Conservation (phyloP, 2,888 invertebrate genomes). For the Anorthoa munda region DNA sequence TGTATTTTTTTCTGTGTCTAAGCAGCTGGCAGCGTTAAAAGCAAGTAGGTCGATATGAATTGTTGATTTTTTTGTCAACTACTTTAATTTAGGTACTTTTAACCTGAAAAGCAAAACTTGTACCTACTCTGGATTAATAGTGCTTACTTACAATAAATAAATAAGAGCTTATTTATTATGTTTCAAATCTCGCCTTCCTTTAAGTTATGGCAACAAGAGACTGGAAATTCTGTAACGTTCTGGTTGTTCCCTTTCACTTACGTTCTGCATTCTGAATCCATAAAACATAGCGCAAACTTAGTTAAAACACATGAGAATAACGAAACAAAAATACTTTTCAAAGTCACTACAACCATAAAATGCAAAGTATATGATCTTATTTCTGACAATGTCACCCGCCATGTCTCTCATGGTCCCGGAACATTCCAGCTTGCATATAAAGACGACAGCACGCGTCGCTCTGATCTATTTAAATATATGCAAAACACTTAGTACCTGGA, state of each 20-base stretch:
- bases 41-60: too few species aligned
- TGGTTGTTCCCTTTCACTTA: background rate
- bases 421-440: conserved; percentile 72
- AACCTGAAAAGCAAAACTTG: too few species aligned
- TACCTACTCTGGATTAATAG: too few species aligned
- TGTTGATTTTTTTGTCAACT: too few species aligned
- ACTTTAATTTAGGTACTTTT: too few species aligned
- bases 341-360: conserved; percentile 15
- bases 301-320: background rate
- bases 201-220: too few species aligned
- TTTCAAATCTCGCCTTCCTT: too few species aligned
- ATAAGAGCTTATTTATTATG: too few species aligned
- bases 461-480: conserved; percentile 84
- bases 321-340: background rate
- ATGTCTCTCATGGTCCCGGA: conserved; percentile 66
- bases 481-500: conserved; percentile 85
- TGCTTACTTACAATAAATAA: too few species aligned
- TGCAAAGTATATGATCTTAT: conserved; percentile 51
- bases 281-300: background rate
- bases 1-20: background rate
- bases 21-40: background rate
- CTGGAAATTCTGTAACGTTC: background rate
- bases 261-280: background rate
- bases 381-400: conserved; percentile 51
- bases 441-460: conserved; percentile 82